These are phyloP conservation scores for Excalfactoria chinensis DNA, from an alignment of 2,113 vertebrate species.

Conservation along the genomic window DNA sequence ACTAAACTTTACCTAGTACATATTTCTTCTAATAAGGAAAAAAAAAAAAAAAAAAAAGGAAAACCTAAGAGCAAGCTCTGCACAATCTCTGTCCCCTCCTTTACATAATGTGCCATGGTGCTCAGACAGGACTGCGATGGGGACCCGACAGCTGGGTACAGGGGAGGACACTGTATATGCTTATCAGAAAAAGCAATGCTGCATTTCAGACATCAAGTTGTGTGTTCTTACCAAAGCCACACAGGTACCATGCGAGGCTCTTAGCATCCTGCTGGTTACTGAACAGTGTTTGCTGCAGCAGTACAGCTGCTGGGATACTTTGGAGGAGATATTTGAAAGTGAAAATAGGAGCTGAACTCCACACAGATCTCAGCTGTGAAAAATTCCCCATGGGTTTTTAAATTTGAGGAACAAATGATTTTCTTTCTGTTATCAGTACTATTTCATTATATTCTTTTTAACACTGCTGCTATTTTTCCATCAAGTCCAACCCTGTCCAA, in stretches of 20 bases:
- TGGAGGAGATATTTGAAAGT: neutral
- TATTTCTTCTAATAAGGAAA: neutral
- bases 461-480: neutral
- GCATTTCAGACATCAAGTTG: neutral
- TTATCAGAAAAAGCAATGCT: neutral
- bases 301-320: neutral
- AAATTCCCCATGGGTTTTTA: neutral
- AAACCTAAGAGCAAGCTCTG: neutral
- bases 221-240: neutral
- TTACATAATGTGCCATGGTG: neutral
- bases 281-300: neutral
- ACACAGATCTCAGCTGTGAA: neutral
- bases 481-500: neutral
- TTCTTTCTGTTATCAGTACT: constrained; percentile 1
- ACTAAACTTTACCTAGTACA: neutral
- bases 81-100: neutral
- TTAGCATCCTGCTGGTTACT: neutral
- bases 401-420: neutral
- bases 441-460: neutral
- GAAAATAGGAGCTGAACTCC: neutral
- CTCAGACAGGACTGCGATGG: neutral
- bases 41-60: neutral
- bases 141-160: neutral
- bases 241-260: neutral
- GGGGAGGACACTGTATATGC: neutral